Evolutionary conservation across 2,113 vertebrate genomes (phyloP).

Genomic region (Zootoca vivipara): DNA sequence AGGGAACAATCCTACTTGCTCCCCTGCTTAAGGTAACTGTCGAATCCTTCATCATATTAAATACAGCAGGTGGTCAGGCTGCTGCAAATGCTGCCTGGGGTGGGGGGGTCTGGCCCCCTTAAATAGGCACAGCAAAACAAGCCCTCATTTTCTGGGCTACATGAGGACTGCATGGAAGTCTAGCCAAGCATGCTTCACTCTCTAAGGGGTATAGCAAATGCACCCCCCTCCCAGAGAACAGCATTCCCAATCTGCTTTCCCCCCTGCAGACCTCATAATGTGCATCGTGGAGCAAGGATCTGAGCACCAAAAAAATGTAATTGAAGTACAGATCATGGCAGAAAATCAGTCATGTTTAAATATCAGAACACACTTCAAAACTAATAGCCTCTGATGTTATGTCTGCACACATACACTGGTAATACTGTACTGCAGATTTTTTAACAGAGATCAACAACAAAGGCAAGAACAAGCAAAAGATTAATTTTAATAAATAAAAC

Average conservation of each 20-base stretch:
- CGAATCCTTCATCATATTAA: background rate
- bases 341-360: constrained; percentile 5
- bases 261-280: constrained; percentile 49
- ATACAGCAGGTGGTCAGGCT: too few species aligned
- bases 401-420: background rate
- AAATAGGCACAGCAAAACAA: background rate
- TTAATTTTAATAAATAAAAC: constrained; percentile 25
- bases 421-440: background rate
- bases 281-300: constrained; percentile 26
- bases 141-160: background rate
- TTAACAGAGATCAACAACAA: constrained; percentile 13
- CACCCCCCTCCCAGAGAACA: background rate
- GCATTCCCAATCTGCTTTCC: constrained; percentile 12
- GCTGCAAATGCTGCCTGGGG: background rate
- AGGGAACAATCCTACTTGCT: too few species aligned
- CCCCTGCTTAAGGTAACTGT: too few species aligned
- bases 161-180: background rate
- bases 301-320: constrained; percentile 36
- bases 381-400: background rate
- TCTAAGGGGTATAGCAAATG: background rate
- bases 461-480: background rate
- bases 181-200: background rate
- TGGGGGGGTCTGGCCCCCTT: background rate
- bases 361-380: constrained; percentile 12
- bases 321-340: constrained; percentile 31